Evolutionary conservation across 1,140 invertebrate species (phyloP).

Genomic region (Asbolus verrucosus): DNA sequence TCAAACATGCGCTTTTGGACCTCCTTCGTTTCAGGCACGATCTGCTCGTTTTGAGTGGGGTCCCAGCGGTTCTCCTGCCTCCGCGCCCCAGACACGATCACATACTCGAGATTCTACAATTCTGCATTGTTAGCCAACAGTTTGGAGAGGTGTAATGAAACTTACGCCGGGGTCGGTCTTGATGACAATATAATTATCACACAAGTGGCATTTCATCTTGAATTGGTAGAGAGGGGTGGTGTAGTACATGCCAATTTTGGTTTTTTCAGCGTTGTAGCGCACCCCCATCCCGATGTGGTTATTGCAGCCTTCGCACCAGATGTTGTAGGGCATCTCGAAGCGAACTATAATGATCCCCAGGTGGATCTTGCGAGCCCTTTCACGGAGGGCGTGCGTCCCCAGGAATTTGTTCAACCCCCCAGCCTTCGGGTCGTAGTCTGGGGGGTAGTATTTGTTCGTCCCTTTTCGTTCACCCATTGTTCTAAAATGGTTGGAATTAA

Average conservation of each 20-base stretch:
- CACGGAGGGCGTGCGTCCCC: slow-evolving; percentile 95
- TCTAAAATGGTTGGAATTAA: no score
- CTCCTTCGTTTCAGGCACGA: slow-evolving; percentile 90
- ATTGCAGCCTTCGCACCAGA: slow-evolving; percentile 98
- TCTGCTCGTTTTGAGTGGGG: slow-evolving; percentile 95
- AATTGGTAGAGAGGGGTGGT: slow-evolving; percentile 98
- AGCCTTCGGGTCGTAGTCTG: slow-evolving; percentile 95
- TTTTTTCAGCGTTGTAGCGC: slow-evolving; percentile 98
- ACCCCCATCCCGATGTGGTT: slow-evolving; percentile 99
- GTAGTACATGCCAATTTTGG: slow-evolving; percentile 98
- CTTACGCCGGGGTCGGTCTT: slow-evolving; percentile 97
- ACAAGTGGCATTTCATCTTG: slow-evolving; percentile 99
- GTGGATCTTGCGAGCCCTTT: slow-evolving; percentile 93
- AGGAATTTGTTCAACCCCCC: slow-evolving; percentile 94
- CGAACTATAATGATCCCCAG: slow-evolving; percentile 97
- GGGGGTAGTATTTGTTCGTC: slow-evolving; percentile 97
- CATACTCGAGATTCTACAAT: slow-evolving; percentile 95
- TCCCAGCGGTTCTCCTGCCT: slow-evolving; percentile 99
- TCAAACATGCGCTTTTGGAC: slow-evolving; percentile 88
- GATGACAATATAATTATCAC: slow-evolving; percentile 98
- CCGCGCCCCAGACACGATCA: slow-evolving; percentile 93
- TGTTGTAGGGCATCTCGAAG: slow-evolving; percentile 99
- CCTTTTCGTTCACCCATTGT: slow-evolving; percentile 98
- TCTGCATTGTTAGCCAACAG: slow-evolving; percentile 48
- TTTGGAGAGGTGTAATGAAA: slow-evolving; percentile 49